Conservation (phyloP, 2,797 vertebrate species). For the Labroides dimidiatus region DNA sequence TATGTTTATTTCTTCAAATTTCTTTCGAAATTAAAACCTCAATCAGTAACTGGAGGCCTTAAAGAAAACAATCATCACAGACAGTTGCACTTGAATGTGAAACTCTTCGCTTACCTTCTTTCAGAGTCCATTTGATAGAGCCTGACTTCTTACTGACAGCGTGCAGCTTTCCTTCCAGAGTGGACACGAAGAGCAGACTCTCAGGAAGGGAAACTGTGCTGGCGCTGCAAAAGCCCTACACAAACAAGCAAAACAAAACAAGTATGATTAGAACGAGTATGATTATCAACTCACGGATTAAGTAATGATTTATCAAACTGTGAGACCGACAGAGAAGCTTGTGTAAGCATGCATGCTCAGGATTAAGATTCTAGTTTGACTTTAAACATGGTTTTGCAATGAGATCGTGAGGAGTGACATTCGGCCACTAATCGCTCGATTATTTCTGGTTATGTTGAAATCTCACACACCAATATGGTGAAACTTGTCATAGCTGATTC, state of each 20-base stretch:
- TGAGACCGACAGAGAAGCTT: too few species aligned
- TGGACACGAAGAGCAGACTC: conserved; percentile 96
- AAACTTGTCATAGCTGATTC: background rate
- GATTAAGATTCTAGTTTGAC: background rate
- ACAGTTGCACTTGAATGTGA: background rate
- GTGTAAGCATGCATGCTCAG: background rate
- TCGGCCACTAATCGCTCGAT: conserved; percentile 27
- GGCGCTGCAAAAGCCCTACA: conserved; percentile 83
- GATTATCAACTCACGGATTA: background rate
- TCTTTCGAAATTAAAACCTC: too few species aligned
- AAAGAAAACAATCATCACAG: too few species aligned
- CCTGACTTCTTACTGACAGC: conserved; percentile 97
- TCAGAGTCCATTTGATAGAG: conserved; percentile 97
- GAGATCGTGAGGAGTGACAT: conserved; percentile 12
- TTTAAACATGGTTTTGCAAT: conserved; percentile 24
- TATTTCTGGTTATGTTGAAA: conserved; percentile 12
- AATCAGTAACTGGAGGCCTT: too few species aligned
- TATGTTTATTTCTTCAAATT: too few species aligned
- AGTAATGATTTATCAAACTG: background rate
- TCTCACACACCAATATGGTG: too few species aligned
- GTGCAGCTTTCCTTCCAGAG: conserved; percentile 95
- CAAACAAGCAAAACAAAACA: conserved; percentile 24
- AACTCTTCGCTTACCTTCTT: conserved; percentile 89
- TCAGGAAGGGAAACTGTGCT: conserved; percentile 94
- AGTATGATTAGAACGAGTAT: too few species aligned